Conservation (phyloP, 2,888 invertebrate species). For the Cryptocheilus praepositus region DNA sequence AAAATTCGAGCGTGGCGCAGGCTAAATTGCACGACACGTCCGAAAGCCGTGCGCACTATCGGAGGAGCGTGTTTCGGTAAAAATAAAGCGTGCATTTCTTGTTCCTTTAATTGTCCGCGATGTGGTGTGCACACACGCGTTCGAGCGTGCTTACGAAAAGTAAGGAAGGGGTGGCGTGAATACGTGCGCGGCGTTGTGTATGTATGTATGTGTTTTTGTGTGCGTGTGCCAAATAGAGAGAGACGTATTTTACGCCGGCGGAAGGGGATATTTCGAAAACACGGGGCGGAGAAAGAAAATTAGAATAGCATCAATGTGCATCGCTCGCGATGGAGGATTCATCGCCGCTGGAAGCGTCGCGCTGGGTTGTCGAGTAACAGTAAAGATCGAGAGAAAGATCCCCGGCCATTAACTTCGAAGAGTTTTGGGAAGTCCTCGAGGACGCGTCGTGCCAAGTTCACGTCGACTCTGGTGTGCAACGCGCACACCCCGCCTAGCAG, state of each 20-base stretch:
- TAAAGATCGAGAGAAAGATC: conserved; percentile 1
- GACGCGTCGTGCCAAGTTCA: conserved; percentile 13
- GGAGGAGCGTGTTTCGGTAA: conserved; percentile 12
- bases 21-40: neutral
- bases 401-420: neutral
- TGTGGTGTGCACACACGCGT: no score
- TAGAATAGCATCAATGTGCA: conserved; percentile 2
- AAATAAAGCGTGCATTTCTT: conserved; percentile 22
- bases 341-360: conserved; percentile 40
- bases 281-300: conserved; percentile 16
- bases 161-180: conserved; percentile 37
- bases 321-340: conserved; percentile 23
- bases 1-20: conserved; percentile 14
- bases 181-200: conserved; percentile 29
- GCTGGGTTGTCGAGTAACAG: conserved; percentile 32
- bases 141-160: neutral
- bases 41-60: neutral
- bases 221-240: conserved; percentile 20
- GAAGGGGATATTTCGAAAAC: conserved; percentile 14
- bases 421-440: conserved; percentile 17
- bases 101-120: conserved; percentile 28
- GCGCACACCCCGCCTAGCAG: conserved; percentile 14
- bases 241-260: conserved; percentile 11
- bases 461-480: conserved; percentile 18
- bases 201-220: neutral